Evolutionary conservation across 2,888 invertebrate genomes (phyloP).

Genomic region (Oscheius sp.): DNA sequence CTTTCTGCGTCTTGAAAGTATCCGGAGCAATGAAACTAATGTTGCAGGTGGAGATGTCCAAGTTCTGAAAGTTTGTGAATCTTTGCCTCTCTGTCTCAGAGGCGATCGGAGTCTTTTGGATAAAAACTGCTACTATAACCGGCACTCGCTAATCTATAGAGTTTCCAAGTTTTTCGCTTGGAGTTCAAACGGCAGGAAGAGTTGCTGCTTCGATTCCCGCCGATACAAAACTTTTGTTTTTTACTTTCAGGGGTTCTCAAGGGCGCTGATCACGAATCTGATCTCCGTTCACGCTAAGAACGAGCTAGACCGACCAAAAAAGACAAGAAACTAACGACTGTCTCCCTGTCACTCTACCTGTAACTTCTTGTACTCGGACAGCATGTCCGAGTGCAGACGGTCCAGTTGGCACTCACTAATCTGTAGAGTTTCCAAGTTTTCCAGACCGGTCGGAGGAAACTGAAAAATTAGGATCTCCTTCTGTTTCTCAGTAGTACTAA

Average conservation of each 20-base stretch:
- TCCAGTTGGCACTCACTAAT: conserved; percentile 56
- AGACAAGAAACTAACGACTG: too few species aligned
- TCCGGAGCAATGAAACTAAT: conserved; percentile 51
- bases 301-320: too few species aligned
- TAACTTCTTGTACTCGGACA: conserved; percentile 56
- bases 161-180: too few species aligned
- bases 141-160: too few species aligned
- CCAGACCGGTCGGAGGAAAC: conserved; percentile 46
- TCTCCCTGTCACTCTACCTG: conserved; percentile 24
- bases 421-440: conserved; percentile 48
- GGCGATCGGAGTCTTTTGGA: too few species aligned
- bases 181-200: too few species aligned
- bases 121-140: too few species aligned
- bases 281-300: too few species aligned
- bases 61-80: conserved; percentile 41
- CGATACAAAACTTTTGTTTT: too few species aligned
- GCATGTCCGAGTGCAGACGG: conserved; percentile 43
- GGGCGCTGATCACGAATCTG: too few species aligned
- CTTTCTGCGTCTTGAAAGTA: conserved; percentile 53
- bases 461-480: background rate
- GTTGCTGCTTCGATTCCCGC: too few species aligned
- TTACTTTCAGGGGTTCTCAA: too few species aligned
- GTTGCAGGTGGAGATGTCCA: conserved; percentile 65
- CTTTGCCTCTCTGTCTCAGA: background rate
- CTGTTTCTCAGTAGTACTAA: conserved; percentile 10